Conservation (phyloP, 2,888 invertebrate species). For the Lymantria monacha region DNA sequence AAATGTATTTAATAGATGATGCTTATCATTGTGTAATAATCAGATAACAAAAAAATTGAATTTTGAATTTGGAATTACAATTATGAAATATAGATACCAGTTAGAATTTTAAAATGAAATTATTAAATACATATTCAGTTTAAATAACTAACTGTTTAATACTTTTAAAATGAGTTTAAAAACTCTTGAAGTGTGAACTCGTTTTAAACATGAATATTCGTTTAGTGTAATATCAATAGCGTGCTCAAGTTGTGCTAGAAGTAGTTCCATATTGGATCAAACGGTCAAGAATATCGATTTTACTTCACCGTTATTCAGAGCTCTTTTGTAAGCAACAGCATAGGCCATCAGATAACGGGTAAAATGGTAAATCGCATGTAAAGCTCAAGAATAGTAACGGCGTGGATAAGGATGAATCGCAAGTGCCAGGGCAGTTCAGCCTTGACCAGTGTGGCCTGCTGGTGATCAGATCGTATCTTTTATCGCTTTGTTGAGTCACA, state of each 20-base stretch:
- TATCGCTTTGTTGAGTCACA: slow-evolving; percentile 45
- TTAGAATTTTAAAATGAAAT: slow-evolving; percentile 29
- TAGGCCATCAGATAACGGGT: slow-evolving; percentile 72
- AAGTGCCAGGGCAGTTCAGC: slow-evolving; percentile 42
- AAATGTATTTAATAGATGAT: no score
- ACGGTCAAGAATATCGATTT: slow-evolving; percentile 60
- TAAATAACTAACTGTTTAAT: no score
- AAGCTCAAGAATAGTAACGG: slow-evolving; percentile 56
- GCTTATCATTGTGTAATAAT: no score
- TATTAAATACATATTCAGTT: slow-evolving; percentile 12
- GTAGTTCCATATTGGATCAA: slow-evolving; percentile 33
- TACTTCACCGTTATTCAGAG: slow-evolving; percentile 53
- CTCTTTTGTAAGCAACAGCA: slow-evolving; percentile 59
- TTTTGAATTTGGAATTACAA: no score
- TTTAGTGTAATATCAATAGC: neutral
- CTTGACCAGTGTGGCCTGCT: slow-evolving; percentile 59
- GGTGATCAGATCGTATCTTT: slow-evolving; percentile 58
- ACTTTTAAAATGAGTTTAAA: neutral
- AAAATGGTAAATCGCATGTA: slow-evolving; percentile 74
- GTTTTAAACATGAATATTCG: neutral
- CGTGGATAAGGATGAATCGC: slow-evolving; percentile 51
- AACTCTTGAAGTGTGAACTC: neutral
- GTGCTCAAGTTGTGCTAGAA: slow-evolving; percentile 19
- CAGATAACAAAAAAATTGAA: no score
- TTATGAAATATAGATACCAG: slow-evolving; percentile 40